Base-by-base conservation (phyloP, 2,113 vertebrate species). In the Barbus barbus region DNA sequence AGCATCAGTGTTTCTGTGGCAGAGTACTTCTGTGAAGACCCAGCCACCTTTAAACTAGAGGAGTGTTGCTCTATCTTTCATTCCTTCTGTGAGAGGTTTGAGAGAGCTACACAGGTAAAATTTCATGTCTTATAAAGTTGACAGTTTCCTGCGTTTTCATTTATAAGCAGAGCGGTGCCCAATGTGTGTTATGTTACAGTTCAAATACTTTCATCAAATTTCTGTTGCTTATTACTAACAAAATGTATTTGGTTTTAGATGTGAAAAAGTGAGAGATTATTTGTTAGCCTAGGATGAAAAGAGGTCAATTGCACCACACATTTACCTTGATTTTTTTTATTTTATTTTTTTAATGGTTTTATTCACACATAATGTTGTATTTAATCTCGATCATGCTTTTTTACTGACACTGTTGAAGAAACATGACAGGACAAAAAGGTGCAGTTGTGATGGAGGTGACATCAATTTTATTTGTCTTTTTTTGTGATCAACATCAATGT, bases 41-140 rank as follows among this genome's bases (percentile, higher is more conserved):
- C 93, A 0, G 53, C 83, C 3, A 71, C 86, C 28, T 95, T 95
- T 82, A 93, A 91, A 48, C 87, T 95, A 48, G 94, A 94, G 71
- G 94, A 95, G 83, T 95, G 94, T 88, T 95, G 93, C 89, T 91
- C 90, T 73, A 94, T 95, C 89, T 95, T 95, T 78, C 85, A 93
- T 83, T 93, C 91, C 1, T 95, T 95, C 80, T 92, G 93, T 82
- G 92, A 92, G 48, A 92, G 91, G 77, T 95, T 95, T 86, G 89
- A 92, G 16, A 89, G 73, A 9, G 94, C 95, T n/a, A 86, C 94
- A 0, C 83, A 83, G 91, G 95, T 95, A 63, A 63, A 51, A 18
- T 48, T 0, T 26, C 4, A 71, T 71, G 31, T 46, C 13, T 44
- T 73, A 9, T n/a, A 24, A 41, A 18, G n/a, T n/a, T n/a, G n/a